Conservation (phyloP, 2,888 invertebrate species). For the Hemithea aestivaria region DNA sequence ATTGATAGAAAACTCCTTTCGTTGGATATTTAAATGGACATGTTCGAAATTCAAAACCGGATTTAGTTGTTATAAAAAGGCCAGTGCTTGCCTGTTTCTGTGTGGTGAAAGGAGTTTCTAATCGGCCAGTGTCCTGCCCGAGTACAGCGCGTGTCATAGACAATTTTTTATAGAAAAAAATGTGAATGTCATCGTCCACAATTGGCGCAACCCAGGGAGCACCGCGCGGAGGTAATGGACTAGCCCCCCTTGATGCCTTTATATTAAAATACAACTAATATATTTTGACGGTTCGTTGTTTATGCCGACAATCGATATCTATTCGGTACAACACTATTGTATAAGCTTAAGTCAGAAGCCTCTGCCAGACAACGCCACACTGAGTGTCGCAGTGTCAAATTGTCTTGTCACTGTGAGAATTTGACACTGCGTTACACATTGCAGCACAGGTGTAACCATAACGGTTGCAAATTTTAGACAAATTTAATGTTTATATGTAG, state of each 20-base stretch:
- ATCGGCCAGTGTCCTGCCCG: slow-evolving; percentile 22
- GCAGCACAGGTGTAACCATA: too few relatives aligned
- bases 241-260: slow-evolving; percentile 67
- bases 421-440: too few relatives aligned
- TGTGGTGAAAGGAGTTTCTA: slow-evolving; percentile 19
- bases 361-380: slow-evolving; percentile 5
- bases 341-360: slow-evolving; percentile 11
- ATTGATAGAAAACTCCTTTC: slow-evolving; percentile 15
- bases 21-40: too few relatives aligned
- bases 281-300: too few relatives aligned
- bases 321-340: slow-evolving; percentile 12
- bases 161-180: slow-evolving; percentile 38
- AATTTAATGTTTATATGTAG: too few relatives aligned
- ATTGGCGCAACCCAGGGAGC: slow-evolving; percentile 77
- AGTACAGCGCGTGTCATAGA: slow-evolving; percentile 34
- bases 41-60: too few relatives aligned
- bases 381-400: too few relatives aligned
- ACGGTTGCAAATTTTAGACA: too few relatives aligned
- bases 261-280: too few relatives aligned
- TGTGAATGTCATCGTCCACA: slow-evolving; percentile 66
- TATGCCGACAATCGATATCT: slow-evolving; percentile 16
- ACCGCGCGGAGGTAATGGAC: slow-evolving; percentile 77
- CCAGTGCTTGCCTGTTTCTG: too few relatives aligned
- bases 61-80: too few relatives aligned
- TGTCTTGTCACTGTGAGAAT: too few relatives aligned